Base-by-base conservation (phyloP, 2,797 vertebrate species). In the Catharus ustulatus region DNA sequence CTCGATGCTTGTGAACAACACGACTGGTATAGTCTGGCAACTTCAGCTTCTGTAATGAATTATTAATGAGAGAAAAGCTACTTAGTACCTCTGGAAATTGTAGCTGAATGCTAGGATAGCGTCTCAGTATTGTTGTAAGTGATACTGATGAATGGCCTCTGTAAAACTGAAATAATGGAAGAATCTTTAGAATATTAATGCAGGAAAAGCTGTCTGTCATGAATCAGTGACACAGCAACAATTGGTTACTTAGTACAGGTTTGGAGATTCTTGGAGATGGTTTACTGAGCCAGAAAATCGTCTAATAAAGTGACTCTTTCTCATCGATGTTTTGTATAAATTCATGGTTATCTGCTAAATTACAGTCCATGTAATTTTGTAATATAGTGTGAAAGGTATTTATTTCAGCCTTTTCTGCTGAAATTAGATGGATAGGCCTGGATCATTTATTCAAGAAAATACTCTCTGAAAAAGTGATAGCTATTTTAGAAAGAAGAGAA, bases 251-350 rank as follows among this genome's bases (percentile, higher is more conserved):
- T 77, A 64, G 13, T 46, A 38, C 9, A 49, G 22, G 19, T 67
- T 38, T 74, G 67, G 52, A 92, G 64, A 57, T 62, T 74, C 71
- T 42, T 77, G 32, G 71, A n/a, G 67, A 74, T 61, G 61, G 32
- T 74, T 87, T 92, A 83, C 57, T 93, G 82, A 93, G 52, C 52
- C 54, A 63, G 64, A 87, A 93, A 89, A 86, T 75, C 86, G 62
- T 54, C 34, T 75, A 72, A 90, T 93, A 68, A 81, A 66, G 21
- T 61, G 38, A 45, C 24, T 57, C 77, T 83, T 77, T 84, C 34
- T 2, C 72, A 18, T 49, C 68, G 62, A 58, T 58, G 4, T 72
- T 83, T 93, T 80, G 19, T 84, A 46, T 74, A 81, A 86, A 64
- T 86, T 75, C 11, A 15, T 68, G 30, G 15, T 73, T 86, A 69